Conservation (phyloP, 2,797 vertebrate species). For the Petrocephalus sullivani region DNA sequence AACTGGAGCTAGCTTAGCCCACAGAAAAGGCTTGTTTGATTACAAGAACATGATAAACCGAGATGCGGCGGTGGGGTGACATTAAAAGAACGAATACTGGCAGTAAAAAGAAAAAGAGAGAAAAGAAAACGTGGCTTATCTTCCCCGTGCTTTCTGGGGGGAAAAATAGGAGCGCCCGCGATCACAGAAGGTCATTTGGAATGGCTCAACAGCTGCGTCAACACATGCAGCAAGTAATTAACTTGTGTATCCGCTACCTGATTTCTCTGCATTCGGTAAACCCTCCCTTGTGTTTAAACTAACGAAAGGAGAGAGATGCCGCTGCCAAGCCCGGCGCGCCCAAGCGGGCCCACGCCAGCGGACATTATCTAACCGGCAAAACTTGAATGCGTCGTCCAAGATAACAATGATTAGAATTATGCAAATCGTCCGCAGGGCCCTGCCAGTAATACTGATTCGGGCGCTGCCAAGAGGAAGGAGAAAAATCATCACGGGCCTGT, state of each 20-base stretch:
- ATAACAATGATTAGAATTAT: conserved; percentile 30
- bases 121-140: not conserved
- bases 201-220: conserved; percentile 2
- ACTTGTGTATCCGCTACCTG: not conserved
- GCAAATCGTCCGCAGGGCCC: conserved; percentile 15
- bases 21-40: not conserved
- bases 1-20: not conserved
- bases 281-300: conserved; percentile 11
- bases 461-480: conserved; percentile 11
- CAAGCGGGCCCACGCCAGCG: not conserved
- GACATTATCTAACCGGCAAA: conserved; percentile 12
- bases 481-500: conserved; percentile 20
- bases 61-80: not conserved
- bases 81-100: not conserved
- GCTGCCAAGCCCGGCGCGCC: not conserved
- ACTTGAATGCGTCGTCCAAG: conserved; percentile 19
- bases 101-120: not conserved
- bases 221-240: conserved; percentile 26
- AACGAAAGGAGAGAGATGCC: not conserved
- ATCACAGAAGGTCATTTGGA: not conserved
- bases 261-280: not conserved
- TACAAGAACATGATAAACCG: not conserved
- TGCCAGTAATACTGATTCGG: conserved; percentile 12
- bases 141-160: not conserved
- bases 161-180: not conserved